Percentiles rank a stretch among this genome's conserved stretches.
phyloP scores from a whole-genome alignment of 2,797 vertebrate genomes.

The Pristis pectinata region DNA sequence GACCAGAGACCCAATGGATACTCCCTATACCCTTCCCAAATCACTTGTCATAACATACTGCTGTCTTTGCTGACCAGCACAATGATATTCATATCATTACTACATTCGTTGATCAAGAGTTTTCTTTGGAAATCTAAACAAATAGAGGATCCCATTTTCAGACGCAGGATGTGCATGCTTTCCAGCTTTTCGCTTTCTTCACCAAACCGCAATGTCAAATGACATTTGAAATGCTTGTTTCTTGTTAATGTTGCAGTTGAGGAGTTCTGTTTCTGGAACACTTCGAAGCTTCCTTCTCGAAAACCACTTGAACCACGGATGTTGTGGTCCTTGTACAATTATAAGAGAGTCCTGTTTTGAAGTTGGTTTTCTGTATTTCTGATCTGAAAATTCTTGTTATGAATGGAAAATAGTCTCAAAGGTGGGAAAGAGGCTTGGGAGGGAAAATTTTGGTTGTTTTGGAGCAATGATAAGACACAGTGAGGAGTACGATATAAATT shows the following conservation, averaged over 20 bases:
- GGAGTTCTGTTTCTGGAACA: too few relatives aligned
- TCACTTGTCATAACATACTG: neutral
- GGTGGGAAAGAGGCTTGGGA: too few relatives aligned
- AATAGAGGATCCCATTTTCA: neutral
- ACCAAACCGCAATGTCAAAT: neutral
- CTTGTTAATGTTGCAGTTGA: too few relatives aligned
- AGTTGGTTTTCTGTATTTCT: too few relatives aligned
- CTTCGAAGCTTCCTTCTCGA: too few relatives aligned
- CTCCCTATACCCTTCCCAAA: neutral
- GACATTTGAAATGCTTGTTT: neutral
- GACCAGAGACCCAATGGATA: neutral
- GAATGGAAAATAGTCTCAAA: too few relatives aligned
- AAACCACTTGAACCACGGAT: too few relatives aligned
- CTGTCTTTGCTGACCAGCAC: too few relatives aligned
- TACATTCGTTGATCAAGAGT: neutral
- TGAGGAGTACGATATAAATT: neutral
- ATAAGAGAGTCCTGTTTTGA: too few relatives aligned
- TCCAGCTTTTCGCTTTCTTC: neutral
- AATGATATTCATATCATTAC: neutral
- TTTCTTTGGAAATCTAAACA: neutral
- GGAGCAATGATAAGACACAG: neutral
- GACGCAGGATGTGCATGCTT: neutral
- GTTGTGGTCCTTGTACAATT: too few relatives aligned
- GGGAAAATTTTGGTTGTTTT: too few relatives aligned
- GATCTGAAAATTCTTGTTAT: too few relatives aligned